Percentiles rank a stretch among this genome's conserved stretches.
Evolutionary conservation across 2,888 invertebrate species (phyloP).

Genomic region (Himalopsyche tibetana): DNA sequence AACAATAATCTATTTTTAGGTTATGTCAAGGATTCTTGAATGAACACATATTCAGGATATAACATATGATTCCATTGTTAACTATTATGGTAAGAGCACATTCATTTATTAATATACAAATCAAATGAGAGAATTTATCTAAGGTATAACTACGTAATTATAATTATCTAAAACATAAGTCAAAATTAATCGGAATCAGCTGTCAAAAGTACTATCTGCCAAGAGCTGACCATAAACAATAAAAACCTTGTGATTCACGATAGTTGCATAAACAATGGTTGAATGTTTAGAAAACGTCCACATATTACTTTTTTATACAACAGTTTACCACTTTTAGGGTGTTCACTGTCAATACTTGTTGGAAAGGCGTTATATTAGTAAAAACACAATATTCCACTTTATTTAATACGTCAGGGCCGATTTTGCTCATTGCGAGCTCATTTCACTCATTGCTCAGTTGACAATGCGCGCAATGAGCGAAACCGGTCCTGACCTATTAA

Average conservation of each 20-base stretch:
- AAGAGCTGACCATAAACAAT: not conserved
- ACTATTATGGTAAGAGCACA: slow-evolving; percentile 3
- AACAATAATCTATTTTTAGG: slow-evolving; percentile 48
- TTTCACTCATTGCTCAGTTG: too few relatives aligned
- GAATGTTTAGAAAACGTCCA: too few relatives aligned
- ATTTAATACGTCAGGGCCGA: too few relatives aligned
- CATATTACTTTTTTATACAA: too few relatives aligned
- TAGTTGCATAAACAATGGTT: too few relatives aligned
- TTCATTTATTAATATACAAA: not conserved
- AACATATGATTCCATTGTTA: slow-evolving; percentile 3
- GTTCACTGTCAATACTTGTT: too few relatives aligned
- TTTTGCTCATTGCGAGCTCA: too few relatives aligned
- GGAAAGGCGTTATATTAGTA: too few relatives aligned
- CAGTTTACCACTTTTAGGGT: too few relatives aligned
- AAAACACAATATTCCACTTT: too few relatives aligned
- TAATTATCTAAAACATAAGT: slow-evolving; percentile 24
- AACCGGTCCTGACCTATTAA: too few relatives aligned
- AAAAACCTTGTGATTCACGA: not conserved
- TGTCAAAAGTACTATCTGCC: slow-evolving; percentile 17
- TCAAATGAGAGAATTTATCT: not conserved
- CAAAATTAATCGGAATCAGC: not conserved
- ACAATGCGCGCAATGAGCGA: too few relatives aligned
- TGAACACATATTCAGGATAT: slow-evolving; percentile 5
- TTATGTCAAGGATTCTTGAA: slow-evolving; percentile 57
- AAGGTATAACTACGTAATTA: not conserved